Evolutionary conservation across 2,888 invertebrate species (phyloP).

Genomic region (Leptinotarsa tumamoca): DNA sequence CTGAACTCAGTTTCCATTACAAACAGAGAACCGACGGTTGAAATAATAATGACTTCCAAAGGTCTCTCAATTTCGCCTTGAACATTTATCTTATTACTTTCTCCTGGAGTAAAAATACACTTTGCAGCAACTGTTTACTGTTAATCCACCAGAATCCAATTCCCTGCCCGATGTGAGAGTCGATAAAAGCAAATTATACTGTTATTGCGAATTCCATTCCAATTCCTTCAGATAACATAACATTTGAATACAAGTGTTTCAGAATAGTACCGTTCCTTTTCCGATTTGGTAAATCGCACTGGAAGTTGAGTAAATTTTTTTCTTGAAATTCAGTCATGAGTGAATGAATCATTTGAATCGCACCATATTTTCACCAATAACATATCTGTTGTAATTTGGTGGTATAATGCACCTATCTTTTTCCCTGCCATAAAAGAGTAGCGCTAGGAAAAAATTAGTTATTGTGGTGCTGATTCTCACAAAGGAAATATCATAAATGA

Average conservation of each 20-base stretch:
- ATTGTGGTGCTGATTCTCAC: background rate
- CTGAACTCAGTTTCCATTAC: background rate
- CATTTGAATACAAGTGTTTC: background rate
- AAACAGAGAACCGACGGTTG: background rate
- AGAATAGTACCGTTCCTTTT: background rate
- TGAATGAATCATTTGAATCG: background rate
- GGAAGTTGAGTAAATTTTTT: background rate
- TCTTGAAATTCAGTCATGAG: background rate
- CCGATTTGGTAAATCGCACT: background rate
- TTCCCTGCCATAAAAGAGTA: no score
- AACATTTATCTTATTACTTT: background rate
- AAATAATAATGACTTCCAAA: background rate
- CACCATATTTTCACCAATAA: background rate
- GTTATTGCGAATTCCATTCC: background rate
- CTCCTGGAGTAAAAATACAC: background rate
- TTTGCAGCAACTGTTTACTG: background rate
- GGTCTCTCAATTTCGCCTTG: background rate
- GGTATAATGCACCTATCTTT: background rate
- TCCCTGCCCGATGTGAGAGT: background rate
- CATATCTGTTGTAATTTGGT: background rate
- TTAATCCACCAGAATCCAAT: background rate
- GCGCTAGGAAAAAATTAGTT: background rate
- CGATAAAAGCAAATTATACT: background rate
- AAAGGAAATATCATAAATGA: background rate
- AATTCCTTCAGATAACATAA: background rate